Evolutionary conservation across 2,888 invertebrate species (phyloP), one percentile per base, ranked within the genome.

Genomic region (Bellardia bayeri): DNA sequence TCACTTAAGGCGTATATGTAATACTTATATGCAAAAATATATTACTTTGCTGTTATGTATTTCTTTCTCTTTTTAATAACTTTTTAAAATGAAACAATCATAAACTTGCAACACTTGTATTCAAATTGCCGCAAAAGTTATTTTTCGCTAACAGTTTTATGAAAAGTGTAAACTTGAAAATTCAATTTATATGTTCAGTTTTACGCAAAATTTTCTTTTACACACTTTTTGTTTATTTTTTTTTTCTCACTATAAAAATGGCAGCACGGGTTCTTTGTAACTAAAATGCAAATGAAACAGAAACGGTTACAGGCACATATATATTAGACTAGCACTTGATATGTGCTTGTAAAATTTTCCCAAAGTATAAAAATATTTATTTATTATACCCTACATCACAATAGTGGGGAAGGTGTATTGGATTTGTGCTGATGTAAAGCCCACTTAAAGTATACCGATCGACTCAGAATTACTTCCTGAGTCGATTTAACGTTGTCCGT

Each of bases 131-230:
- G 54, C 42, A 33, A 66, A 78, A 68, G 33, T 54, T 56, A 30
- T 16, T 66, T 56, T 56, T 51, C 42, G 23, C 61, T 64, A 54
- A 56, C 45, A 13, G 33, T 16, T 61, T 13, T 33, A 5, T 37
- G 37, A 51, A 64, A 72, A 83, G 74, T 74, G 68, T 49, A 58
- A 82, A 61, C 49, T 80, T 51, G 80, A 71, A 80, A 80, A 71
- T 85, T 75, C 54, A 80, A 13, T 75, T 85, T 85, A 63, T 54
- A 71, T 85, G 80, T 85, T 85, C 33, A 33, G 11, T 42, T 76
- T 69, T 30, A 61, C 33, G 42, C 64, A 78, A 83, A 23, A 63
- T 78, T 54, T 71, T 5, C 51, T 64, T 63, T 33, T 6, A 68
- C 30, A 45, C 63, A 58, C 8, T 2, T 40, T 40, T n/a, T 3